A percentile compares a stretch with the other conserved stretches of the same genome.
phyloP scores from a whole-genome alignment of 2,113 vertebrate genomes.

The Lathamus discolor region DNA sequence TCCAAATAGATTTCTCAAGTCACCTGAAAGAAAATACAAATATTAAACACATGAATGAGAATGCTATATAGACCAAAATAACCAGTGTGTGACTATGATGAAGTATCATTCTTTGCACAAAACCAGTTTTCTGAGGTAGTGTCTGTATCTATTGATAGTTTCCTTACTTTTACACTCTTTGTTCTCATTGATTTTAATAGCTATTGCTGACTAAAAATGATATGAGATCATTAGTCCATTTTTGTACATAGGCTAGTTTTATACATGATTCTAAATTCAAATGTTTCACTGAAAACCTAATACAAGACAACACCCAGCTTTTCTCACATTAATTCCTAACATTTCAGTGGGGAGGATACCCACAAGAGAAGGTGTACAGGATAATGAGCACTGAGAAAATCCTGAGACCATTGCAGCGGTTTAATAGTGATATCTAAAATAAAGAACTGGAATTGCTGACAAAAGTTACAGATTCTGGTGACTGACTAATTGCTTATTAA shows the following conservation, averaged over 20 bases:
- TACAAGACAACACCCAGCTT: not conserved
- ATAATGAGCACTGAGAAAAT: not conserved
- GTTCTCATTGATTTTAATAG: not conserved
- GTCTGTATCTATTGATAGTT: not conserved
- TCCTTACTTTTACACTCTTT: not conserved
- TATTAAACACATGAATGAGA: not conserved
- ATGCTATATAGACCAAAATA: not conserved
- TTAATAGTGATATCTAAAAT: not conserved
- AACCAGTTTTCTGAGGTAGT: not conserved
- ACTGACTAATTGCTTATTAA: not conserved
- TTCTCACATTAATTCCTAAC: not conserved
- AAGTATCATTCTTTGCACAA: not conserved
- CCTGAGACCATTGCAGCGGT: not conserved
- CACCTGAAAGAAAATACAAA: not conserved
- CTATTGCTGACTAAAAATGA: not conserved
- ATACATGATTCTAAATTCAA: not conserved
- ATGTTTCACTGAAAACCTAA: not conserved
- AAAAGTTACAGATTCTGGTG: not conserved
- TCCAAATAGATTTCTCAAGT: not conserved
- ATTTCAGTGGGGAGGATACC: not conserved
- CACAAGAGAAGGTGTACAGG: not conserved
- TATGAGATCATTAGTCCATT: not conserved
- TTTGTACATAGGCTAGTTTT: not conserved
- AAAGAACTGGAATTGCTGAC: not conserved
- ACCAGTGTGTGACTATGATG: not conserved